These are phyloP conservation scores for Helogale parvula DNA, from an alignment of 2,113 vertebrate genomes.

Conservation along the genomic window DNA sequence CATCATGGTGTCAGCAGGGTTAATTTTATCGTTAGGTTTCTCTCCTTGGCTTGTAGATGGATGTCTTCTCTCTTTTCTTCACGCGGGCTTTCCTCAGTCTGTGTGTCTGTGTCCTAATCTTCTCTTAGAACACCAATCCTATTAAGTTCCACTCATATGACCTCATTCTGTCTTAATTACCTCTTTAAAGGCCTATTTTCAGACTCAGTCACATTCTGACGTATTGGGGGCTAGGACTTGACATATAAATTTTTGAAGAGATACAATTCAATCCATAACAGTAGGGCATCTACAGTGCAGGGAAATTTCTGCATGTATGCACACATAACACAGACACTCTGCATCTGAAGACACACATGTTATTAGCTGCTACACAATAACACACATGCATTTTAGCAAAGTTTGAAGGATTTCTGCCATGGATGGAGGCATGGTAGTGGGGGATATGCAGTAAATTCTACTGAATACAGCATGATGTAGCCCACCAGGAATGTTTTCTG, in stretches of 20 bases:
- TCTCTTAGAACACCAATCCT: not conserved
- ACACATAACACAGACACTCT: not conserved
- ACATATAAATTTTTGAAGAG: not conserved
- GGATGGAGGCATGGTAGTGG: not conserved
- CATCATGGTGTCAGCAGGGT: not conserved
- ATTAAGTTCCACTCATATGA: not conserved
- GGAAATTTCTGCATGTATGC: not conserved
- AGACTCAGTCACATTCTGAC: not conserved
- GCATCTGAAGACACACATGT: not conserved
- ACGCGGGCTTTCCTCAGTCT: not conserved
- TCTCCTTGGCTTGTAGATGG: not conserved
- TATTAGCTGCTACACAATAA: slow-evolving; percentile 24
- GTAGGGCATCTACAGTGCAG: not conserved
- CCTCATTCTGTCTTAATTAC: not conserved
- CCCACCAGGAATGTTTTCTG: slow-evolving; percentile 37
- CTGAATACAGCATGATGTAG: not conserved
- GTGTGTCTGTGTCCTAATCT: not conserved
- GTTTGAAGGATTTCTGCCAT: not conserved
- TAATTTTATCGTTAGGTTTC: not conserved
- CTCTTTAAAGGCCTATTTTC: not conserved
- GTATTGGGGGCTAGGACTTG: not conserved
- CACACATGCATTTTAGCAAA: not conserved
- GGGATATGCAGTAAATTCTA: not conserved
- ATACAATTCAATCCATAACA: not conserved
- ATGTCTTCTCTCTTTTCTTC: not conserved